Conservation (phyloP, 2,113 vertebrate genomes). For the Pterocles orientalis region DNA sequence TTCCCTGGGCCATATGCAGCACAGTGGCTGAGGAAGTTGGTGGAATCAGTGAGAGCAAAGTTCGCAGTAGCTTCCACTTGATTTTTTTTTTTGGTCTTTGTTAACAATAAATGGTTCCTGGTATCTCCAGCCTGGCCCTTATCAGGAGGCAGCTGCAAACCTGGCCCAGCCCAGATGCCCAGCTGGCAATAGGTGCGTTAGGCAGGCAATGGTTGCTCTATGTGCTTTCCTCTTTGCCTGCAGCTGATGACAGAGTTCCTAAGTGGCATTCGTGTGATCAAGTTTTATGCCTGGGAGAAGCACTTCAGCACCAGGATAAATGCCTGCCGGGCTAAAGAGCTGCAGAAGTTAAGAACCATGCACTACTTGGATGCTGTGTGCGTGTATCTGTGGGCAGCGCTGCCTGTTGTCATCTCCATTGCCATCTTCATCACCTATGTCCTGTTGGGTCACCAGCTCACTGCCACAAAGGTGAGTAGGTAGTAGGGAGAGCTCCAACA, state of each 20-base stretch:
- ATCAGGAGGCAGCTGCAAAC: background rate
- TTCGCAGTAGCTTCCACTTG: background rate
- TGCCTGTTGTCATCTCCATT: conserved; percentile 93
- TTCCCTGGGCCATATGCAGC: background rate
- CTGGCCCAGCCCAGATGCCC: background rate
- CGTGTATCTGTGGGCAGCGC: conserved; percentile 94
- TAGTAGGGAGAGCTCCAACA: background rate
- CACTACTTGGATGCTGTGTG: conserved; percentile 93
- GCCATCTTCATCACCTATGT: conserved; percentile 91
- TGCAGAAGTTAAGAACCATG: conserved; percentile 79
- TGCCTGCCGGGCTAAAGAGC: conserved; percentile 79
- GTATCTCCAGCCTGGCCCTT: background rate
- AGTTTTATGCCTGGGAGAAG: conserved; percentile 93
- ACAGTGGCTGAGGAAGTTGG: background rate
- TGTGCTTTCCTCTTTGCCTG: background rate
- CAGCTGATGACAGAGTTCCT: conserved; percentile 94
- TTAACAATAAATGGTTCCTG: background rate
- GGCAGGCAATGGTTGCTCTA: background rate
- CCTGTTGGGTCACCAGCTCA: conserved; percentile 89
- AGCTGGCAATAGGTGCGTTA: background rate
- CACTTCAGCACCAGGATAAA: conserved; percentile 81
- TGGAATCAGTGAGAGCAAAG: background rate
- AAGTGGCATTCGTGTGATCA: conserved; percentile 90
- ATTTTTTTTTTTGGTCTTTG: background rate
- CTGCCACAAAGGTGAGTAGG: conserved; percentile 89